Evolutionary conservation across 1,140 invertebrate species (phyloP), one percentile per base, ranked within the genome.

Genomic region (Nylanderia fulva): DNA sequence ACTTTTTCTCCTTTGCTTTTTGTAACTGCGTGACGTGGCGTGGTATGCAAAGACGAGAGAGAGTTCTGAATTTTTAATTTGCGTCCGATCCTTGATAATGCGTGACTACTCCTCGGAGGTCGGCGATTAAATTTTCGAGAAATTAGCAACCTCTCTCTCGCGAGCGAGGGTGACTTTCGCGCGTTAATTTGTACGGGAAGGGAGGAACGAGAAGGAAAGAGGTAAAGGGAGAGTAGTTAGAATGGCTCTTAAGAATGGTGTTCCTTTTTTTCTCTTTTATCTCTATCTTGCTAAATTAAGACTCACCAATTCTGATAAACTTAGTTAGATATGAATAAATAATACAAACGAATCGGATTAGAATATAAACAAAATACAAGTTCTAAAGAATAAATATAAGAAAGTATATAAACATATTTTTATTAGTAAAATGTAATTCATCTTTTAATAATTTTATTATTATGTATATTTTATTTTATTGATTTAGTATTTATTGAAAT

Each of bases 71-170:
- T 86, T 89, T 88, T 69, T 54, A 89, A 86, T 74, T 86, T 42
- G 24, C 42, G 29, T 45, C 66, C 42, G 18, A 64, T 87, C 42
- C 69, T 89, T 85, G 79, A 86, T 80, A 89, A 86, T 86, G 74
- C 80, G 69, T 48, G 42, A 52, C 36, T 36, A 63, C 29, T 2
- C 7, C 29, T 2, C 7, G 58, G 42, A 71, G 79, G 11, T 48
- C 39, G 61, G 80, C 69, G 24, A 89, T 89, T 52, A 89, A 90
- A 89, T 90, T n/a, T n/a, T 89, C 89, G 85, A 89, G 88, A 89
- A 89, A 90, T 90, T 90, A 90, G 80, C 88, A 77, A 63, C 68
- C 88, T 85, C 76, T 85, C 54, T 64, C 54, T 33, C 76, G 48
- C 45, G 61, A 18, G 7, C 52, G 18, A 69, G 64, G 36, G 36